Percentiles rank a stretch among this genome's conserved stretches.
Conservation (phyloP, 2,113 vertebrate genomes). For the Forbesichthys agassizii region DNA sequence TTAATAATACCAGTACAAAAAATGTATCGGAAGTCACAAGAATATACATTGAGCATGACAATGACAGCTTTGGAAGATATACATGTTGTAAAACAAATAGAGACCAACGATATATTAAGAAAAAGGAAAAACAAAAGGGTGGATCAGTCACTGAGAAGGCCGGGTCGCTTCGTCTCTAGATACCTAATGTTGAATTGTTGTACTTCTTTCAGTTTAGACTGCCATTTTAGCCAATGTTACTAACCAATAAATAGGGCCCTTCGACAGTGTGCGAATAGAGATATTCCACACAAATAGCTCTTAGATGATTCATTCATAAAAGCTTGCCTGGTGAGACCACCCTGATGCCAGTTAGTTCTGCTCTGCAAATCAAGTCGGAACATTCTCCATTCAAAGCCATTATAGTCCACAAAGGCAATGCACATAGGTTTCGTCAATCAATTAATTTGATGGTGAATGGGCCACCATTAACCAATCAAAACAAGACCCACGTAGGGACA, state of each 20-base stretch:
- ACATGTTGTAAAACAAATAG: constrained; percentile 46
- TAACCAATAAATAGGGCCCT: constrained; percentile 65
- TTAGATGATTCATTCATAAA: constrained; percentile 9
- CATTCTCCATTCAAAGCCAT: too few species aligned
- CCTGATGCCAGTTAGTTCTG: too few species aligned
- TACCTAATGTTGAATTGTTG: constrained; percentile 10
- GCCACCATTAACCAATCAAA: too few species aligned
- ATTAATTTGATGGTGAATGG: too few species aligned
- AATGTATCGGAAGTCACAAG: constrained; percentile 82
- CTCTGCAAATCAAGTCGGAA: too few species aligned
- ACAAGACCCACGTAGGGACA: too few species aligned
- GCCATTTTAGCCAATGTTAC: constrained; percentile 31
- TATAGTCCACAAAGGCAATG: too few species aligned
- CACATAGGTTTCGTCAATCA: too few species aligned
- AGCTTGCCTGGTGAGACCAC: too few species aligned
- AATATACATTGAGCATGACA: constrained; percentile 78
- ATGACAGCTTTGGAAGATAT: constrained; percentile 49
- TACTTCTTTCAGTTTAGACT: constrained; percentile 60
- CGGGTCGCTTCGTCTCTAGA: constrained; percentile 1
- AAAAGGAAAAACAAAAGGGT: constrained; percentile 9
- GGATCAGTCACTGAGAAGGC: constrained; percentile 16
- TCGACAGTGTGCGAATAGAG: constrained; percentile 14
- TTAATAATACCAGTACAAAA: constrained; percentile 89
- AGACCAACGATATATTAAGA: constrained; percentile 44
- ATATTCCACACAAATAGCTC: constrained; percentile 48